These are phyloP conservation scores for Strix uralensis DNA, from an alignment of 2,113 vertebrate species.

Conservation along the genomic window DNA sequence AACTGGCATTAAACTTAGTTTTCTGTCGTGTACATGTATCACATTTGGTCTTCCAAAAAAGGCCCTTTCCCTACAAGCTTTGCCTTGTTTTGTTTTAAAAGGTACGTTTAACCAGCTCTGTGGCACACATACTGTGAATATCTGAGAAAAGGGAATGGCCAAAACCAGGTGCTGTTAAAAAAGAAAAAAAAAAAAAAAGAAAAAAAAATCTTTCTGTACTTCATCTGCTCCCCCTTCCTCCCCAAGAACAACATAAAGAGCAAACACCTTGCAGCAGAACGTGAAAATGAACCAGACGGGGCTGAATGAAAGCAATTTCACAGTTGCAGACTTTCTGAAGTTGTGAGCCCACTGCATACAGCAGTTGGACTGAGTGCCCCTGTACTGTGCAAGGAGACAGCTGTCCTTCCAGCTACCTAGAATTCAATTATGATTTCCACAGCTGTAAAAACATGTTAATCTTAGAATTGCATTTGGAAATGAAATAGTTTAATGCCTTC, in stretches of 20 bases:
- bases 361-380: background rate
- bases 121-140: background rate
- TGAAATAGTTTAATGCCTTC: background rate
- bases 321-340: background rate
- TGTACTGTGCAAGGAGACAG: background rate
- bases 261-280: background rate
- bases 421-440: background rate
- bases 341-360: fast-evolving
- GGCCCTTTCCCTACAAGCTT: background rate
- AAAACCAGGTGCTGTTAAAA: background rate
- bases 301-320: constrained; percentile 15
- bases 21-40: background rate
- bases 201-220: background rate
- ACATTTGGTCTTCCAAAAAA: background rate
- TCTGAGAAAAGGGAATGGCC: background rate
- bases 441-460: background rate
- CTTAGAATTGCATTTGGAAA: background rate
- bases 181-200: background rate
- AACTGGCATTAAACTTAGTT: background rate
- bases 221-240: background rate
- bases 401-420: background rate
- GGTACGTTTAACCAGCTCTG: background rate
- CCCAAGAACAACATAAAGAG: background rate
- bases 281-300: background rate
- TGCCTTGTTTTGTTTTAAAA: background rate